Evolutionary conservation across 2,797 vertebrate genomes (phyloP).

Genomic region (Sarcophilus harrisii): DNA sequence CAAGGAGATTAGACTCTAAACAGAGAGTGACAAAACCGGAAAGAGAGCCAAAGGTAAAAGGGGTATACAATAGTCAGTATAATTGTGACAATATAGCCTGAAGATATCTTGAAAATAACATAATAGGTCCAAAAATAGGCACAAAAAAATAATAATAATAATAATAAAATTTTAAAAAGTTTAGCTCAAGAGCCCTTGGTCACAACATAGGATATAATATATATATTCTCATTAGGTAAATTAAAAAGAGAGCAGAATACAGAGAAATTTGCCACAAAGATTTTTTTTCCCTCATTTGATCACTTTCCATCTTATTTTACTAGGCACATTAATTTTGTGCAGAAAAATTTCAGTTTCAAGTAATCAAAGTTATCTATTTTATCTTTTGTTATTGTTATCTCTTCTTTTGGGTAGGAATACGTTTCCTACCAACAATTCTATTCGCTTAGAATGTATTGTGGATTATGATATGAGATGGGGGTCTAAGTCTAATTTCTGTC

Average conservation of each 20-base stretch:
- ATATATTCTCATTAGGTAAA: neutral
- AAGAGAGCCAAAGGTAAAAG: neutral
- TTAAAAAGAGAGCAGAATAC: neutral
- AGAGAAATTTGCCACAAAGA: neutral
- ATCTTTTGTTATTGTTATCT: neutral
- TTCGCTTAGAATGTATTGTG: neutral
- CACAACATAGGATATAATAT: neutral
- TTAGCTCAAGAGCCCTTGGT: neutral
- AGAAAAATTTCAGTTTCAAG: neutral
- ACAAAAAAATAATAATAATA: no score
- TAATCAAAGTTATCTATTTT: neutral
- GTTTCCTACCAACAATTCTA: neutral
- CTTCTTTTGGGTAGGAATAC: neutral
- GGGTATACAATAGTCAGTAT: neutral
- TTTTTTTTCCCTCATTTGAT: neutral
- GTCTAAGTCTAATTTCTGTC: neutral
- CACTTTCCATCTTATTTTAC: neutral
- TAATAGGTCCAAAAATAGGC: neutral
- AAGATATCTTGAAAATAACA: neutral
- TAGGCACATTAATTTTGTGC: neutral
- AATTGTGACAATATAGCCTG: neutral
- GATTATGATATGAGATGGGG: neutral
- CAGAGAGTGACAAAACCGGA: neutral
- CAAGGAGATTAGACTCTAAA: neutral
- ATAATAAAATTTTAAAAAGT: no score